phyloP scores from a whole-genome alignment of 2,888 invertebrate genomes.

The Encarsia formosa region DNA sequence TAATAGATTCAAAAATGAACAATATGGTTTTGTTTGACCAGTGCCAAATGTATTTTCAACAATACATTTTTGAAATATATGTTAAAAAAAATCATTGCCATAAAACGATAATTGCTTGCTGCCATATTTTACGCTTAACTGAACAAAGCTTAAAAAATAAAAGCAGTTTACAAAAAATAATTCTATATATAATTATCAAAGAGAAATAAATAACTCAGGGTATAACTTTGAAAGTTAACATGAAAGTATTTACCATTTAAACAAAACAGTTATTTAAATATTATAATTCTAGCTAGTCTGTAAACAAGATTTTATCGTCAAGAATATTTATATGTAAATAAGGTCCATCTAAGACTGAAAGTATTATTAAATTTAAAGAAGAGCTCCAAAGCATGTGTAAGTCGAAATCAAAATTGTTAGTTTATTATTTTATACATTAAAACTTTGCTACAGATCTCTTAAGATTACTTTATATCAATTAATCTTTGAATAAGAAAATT shows the following conservation, averaged over 20 bases:
- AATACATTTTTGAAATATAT: constrained; percentile 13
- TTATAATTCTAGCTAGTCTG: constrained; percentile 17
- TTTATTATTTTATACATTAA: constrained; percentile 29
- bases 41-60: constrained; percentile 21
- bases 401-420: constrained; percentile 25
- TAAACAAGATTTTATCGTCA: constrained; percentile 12
- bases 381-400: constrained; percentile 17
- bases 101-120: constrained; percentile 11
- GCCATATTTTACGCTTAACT: constrained; percentile 11
- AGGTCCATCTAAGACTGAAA: constrained; percentile 24
- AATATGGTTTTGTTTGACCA: neutral
- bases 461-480: constrained; percentile 17
- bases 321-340: constrained; percentile 23
- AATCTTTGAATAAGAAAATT: constrained; percentile 28
- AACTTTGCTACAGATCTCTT: constrained; percentile 23
- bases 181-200: constrained; percentile 12
- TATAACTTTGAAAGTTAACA: constrained; percentile 9
- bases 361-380: constrained; percentile 12
- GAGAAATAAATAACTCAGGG: no score
- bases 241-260: constrained; percentile 9
- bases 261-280: constrained; percentile 6
- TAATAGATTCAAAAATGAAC: neutral
- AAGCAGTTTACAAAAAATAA: constrained; percentile 6
- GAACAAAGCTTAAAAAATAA: constrained; percentile 1
- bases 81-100: constrained; percentile 15